Conservation (phyloP, 2,797 vertebrate species). For the Cirrhinus mrigala region DNA sequence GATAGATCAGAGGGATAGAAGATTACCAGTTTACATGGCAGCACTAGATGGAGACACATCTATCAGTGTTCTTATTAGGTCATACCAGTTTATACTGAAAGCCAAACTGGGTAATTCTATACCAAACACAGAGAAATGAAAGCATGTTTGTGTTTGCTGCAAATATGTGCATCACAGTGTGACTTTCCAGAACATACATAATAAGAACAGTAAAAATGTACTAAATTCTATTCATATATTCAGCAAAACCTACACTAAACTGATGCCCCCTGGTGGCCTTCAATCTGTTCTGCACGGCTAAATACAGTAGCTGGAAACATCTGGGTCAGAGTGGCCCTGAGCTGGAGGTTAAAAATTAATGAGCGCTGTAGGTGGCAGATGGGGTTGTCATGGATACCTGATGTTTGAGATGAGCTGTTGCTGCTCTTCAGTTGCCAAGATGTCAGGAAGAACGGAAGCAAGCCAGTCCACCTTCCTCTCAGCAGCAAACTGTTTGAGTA, state of each 20-base stretch:
- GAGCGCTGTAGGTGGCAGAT: slow-evolving; percentile 33
- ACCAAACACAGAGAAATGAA: slow-evolving; percentile 17
- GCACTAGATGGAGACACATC: slow-evolving; percentile 68
- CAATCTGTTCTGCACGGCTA: slow-evolving; percentile 11
- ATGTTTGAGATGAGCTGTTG: slow-evolving; percentile 90
- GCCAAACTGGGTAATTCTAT: slow-evolving; percentile 60
- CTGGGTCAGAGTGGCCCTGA: slow-evolving; percentile 53
- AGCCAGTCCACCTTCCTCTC: slow-evolving; percentile 91
- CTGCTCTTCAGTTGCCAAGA: slow-evolving; percentile 85
- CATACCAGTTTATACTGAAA: slow-evolving; percentile 39
- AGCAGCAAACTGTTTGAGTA: slow-evolving; percentile 91
- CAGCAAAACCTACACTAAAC: background rate
- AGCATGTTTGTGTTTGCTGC: background rate
- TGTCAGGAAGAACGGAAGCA: slow-evolving; percentile 85
- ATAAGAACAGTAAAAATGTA: background rate
- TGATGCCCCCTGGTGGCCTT: slow-evolving; percentile 49
- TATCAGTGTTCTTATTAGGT: slow-evolving; percentile 55
- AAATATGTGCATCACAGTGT: background rate
- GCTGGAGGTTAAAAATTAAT: slow-evolving; percentile 55
- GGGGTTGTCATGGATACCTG: slow-evolving; percentile 80
- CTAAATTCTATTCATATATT: background rate
- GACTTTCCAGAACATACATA: background rate
- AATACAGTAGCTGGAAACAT: slow-evolving; percentile 33
- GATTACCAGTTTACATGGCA: slow-evolving; percentile 54
- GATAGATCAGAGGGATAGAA: slow-evolving; percentile 36